Evolutionary conservation across 2,113 vertebrate genomes (phyloP).

Genomic region (Myodes glareolus): DNA sequence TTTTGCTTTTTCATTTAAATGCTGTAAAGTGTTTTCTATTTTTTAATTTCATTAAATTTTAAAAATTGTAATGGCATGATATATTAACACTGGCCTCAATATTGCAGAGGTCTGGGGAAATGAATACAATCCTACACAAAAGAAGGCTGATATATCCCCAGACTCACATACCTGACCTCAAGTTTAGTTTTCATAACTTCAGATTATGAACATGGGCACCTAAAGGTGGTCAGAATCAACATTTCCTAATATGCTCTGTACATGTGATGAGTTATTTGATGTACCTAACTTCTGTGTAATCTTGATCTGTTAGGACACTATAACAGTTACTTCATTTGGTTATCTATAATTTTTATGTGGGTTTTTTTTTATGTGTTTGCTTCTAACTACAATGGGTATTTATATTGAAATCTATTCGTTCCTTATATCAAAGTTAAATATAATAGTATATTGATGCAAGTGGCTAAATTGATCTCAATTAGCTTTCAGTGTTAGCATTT

Average conservation of each 20-base stretch:
- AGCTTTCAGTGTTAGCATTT: background rate
- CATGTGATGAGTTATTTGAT: background rate
- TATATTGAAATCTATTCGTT: background rate
- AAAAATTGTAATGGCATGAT: background rate
- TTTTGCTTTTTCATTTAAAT: background rate
- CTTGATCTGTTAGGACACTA: background rate
- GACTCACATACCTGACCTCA: background rate
- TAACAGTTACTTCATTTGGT: background rate
- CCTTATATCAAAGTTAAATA: background rate
- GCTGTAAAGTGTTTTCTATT: background rate
- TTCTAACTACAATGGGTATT: background rate
- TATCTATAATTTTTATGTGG: background rate
- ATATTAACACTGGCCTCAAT: background rate
- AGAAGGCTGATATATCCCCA: background rate
- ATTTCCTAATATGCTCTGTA: background rate
- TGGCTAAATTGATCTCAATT: constrained; percentile 12
- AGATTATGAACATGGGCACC: background rate
- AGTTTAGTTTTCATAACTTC: background rate
- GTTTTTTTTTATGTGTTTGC: background rate
- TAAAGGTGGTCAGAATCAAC: background rate
- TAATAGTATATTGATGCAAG: background rate
- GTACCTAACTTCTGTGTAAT: background rate
- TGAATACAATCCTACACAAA: background rate
- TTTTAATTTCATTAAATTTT: background rate
- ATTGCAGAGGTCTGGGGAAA: background rate